Evolutionary conservation across 2,888 invertebrate genomes (phyloP), one percentile per base, ranked within the genome.

Genomic region (Acronicta alni): DNA sequence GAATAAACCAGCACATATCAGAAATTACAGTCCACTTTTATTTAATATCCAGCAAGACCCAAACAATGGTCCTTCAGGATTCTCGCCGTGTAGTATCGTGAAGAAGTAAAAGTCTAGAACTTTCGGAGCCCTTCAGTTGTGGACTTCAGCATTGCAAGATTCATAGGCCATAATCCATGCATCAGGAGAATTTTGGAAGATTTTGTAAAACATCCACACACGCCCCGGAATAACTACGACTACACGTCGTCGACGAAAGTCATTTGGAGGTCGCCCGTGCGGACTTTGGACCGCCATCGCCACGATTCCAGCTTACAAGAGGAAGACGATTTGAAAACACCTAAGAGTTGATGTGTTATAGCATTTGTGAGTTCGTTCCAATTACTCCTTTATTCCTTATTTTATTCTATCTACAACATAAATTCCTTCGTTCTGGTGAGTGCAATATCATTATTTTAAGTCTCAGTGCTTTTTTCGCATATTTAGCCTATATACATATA

Each of bases 331-430:
- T 35, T 1, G 6, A 35, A n/a, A 35, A 6, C 35, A 6, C 35
- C 35, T 35, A 1, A 4, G 32, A 12, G 12, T 32, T 32, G n/a
- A 35, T 14, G 35, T 14, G 3, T 6, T 35, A 30, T 12, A 12
- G 30, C 30, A 38, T 38, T 18, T 39, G 39, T 39, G 39, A 39
- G 39, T 39, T 38, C 17, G 39, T 39, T 39, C 39, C 39, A 39
- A 17, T 39, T 39, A 12, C n/a, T 17, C 10, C 39, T 17, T 10
- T 39, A 17, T 17, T 6, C 18, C 10, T 39, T 39, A 18, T 1
- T 2, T 4, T n/a, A n/a, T n/a, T 39, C 4, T 3, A 5, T 39
- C 0, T 38, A 1, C 1, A 17, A 17, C 8, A 9, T 10, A 16
- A 12, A 38, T 17, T 17, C 1, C 39, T 15, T 17, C 1, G 12